Conservation (phyloP, 2,113 vertebrate species). For the Psephotus haematonotus region DNA sequence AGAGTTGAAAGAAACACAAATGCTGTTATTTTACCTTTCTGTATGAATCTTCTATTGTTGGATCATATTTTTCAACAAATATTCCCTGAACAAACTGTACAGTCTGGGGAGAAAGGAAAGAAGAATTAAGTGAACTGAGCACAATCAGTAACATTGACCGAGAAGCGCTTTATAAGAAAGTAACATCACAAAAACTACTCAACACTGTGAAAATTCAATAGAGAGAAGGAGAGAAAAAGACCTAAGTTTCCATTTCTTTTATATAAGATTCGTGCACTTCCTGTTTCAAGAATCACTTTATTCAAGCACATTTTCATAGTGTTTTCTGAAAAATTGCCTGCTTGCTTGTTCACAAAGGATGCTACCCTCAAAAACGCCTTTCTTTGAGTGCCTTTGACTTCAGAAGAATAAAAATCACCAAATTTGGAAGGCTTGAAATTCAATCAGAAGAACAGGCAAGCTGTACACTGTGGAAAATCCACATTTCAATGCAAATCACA, state of each 20-base stretch:
- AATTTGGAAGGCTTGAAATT: not conserved
- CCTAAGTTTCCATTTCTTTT: fast-evolving
- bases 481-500: not conserved
- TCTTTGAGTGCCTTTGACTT: not conserved
- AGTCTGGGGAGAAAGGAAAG: constrained; percentile 78
- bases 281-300: not conserved
- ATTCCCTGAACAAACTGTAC: constrained; percentile 99
- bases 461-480: not conserved
- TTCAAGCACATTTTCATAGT: not conserved
- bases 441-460: not conserved
- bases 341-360: not conserved
- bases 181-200: not conserved
- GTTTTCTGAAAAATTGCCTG: not conserved
- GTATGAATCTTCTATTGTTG: constrained; percentile 99
- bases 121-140: not conserved
- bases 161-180: not conserved
- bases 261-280: not conserved
- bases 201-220: not conserved
- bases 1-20: not conserved
- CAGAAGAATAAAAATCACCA: not conserved
- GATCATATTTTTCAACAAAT: constrained; percentile 99
- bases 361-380: not conserved
- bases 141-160: not conserved
- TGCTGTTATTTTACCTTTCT: constrained; percentile 87
- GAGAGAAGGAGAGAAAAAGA: not conserved